Base-by-base conservation (phyloP, 2,113 vertebrate species). In the Semicossyphus pulcher region DNA sequence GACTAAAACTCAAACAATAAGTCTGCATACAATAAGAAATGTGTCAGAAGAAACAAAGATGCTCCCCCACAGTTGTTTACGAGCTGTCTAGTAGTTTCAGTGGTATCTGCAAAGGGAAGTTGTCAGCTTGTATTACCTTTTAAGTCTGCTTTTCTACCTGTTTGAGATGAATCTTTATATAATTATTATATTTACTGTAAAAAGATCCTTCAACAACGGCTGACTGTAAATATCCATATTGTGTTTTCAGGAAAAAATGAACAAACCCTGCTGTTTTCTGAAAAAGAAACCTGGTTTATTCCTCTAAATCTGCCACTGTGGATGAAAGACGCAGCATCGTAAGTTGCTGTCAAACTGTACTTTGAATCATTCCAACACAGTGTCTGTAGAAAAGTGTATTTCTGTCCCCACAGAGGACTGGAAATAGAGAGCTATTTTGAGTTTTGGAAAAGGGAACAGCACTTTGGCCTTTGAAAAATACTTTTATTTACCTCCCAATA, bases 401-500 rank as follows among this genome's bases (percentile, higher is more conserved):
- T 42, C 39, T 73, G 54, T 57, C 56, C 54, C 59, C 57, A 65
- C 47, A 8, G 32, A 60, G 5, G 47, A 76, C 11, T 25, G 23
- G 73, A 37, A 11, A 37, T 15, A 14, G 36, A 37, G 12, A 39
- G 42, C 44, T 49, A 47, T 67, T 78, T 66, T 36, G 29, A 54
- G 44, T 23, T 73, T 62, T 67, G 16, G 39, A 54, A 53, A 49
- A n/a, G 21, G 29, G 54, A 59, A 56, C 58, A 21, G 9, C 56
- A 70, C 31, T 76, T 25, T 75, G 63, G 42, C 64, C 72, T 84
- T n/a, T n/a, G n/a, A n/a, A n/a, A n/a, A n/a, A n/a, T n/a, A n/a
- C n/a, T n/a, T n/a, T n/a, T 59, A 72, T 80, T 84, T 75, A 69
- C 72, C 60, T 60, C 67, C 64, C 31, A 78, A 74, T 9, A 75